Percentiles rank a stretch among this genome's conserved stretches.
Evolutionary conservation across 2,113 vertebrate genomes (phyloP).

Genomic region (Hippopotamus amphibius): DNA sequence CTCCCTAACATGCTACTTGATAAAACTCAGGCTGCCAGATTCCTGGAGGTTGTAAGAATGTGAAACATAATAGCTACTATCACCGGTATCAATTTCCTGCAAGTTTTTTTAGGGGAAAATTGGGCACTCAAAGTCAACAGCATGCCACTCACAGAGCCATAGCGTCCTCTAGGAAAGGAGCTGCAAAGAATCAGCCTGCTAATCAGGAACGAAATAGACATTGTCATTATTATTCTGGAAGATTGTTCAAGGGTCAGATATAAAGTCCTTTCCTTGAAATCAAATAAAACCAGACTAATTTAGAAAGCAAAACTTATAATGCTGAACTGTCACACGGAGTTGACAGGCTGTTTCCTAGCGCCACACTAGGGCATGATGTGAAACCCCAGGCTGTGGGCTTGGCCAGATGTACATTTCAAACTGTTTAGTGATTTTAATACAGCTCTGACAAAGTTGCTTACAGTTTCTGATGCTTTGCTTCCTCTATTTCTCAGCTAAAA

Average conservation of each 20-base stretch:
- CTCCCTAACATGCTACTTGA: neutral
- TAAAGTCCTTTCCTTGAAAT: neutral
- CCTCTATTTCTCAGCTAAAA: neutral
- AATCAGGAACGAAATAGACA: neutral
- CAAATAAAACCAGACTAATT: neutral
- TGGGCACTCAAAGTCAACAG: neutral
- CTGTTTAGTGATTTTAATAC: neutral
- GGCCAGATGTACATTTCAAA: neutral
- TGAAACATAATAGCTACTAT: neutral
- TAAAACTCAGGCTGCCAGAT: neutral
- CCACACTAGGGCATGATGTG: neutral
- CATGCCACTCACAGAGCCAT: rapidly evolving
- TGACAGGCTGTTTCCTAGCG: neutral
- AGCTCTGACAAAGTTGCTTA: neutral
- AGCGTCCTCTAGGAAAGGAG: neutral
- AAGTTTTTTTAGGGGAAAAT: neutral
- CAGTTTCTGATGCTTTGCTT: neutral
- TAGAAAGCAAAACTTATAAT: neutral
- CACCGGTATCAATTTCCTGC: conserved; percentile 3
- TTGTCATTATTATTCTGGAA: neutral
- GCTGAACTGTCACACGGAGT: neutral
- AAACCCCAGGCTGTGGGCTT: neutral
- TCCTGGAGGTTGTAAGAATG: neutral
- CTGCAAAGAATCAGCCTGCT: neutral
- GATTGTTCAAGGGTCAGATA: neutral